phyloP scores from a whole-genome alignment of 2,888 invertebrate genomes.

The Lamellibrachia columna region DNA sequence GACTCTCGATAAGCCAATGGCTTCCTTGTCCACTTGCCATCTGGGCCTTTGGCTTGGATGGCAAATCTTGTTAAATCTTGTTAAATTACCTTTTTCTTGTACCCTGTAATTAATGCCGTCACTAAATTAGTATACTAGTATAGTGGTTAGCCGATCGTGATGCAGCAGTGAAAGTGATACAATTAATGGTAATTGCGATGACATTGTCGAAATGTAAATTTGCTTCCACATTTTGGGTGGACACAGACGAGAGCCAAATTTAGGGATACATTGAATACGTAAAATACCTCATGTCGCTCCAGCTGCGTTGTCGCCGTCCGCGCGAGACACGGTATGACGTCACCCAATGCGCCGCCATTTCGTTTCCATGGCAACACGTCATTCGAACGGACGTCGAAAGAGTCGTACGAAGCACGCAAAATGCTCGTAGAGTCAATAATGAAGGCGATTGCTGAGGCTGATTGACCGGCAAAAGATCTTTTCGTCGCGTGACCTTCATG shows the following conservation, averaged over 20 bases:
- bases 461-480: background rate
- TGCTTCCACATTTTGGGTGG: too few species aligned
- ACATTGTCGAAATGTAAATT: too few species aligned
- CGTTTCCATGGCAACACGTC: background rate
- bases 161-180: background rate
- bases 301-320: background rate
- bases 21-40: too few species aligned
- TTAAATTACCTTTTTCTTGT: background rate
- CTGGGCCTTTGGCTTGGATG: too few species aligned
- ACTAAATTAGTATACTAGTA: background rate
- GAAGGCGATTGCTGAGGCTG: background rate
- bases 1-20: too few species aligned
- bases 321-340: background rate
- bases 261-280: background rate
- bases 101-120: background rate
- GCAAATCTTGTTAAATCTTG: too few species aligned
- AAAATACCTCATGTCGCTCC: background rate
- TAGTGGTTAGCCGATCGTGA: background rate
- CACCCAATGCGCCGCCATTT: background rate
- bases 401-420: background rate
- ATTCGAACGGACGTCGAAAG: background rate
- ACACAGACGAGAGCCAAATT: too few species aligned
- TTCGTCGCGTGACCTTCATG: background rate
- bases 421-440: background rate
- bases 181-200: too few species aligned